Conservation (phyloP, 92 coral and sea anemone genomes). For the Umimayanthus kanabou region DNA sequence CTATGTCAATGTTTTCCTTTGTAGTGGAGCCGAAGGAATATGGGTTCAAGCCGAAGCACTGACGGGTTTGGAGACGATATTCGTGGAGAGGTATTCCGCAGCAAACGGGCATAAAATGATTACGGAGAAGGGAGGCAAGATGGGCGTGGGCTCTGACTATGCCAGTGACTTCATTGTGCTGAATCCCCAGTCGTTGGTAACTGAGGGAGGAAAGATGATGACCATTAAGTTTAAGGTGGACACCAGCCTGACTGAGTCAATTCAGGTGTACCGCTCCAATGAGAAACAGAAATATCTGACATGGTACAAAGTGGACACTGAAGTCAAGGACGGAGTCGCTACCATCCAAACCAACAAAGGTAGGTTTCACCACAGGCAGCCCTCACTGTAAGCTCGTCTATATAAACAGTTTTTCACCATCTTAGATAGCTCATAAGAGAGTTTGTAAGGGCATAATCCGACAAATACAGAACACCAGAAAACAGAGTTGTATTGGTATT, state of each 20-base stretch:
- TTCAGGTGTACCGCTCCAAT: constrained; percentile 77
- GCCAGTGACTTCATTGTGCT: constrained; percentile 82
- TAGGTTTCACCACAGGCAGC: neutral
- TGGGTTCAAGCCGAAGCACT: constrained; percentile 72
- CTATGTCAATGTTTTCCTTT: neutral
- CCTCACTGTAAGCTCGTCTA: too few species aligned
- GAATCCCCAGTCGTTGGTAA: constrained; percentile 71
- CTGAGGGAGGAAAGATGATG: constrained; percentile 62
- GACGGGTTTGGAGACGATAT: constrained; percentile 62
- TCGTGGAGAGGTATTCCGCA: constrained; percentile 71
- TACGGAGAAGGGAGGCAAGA: constrained; percentile 72
- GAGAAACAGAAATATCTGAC: constrained; percentile 58
- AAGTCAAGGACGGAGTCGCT: constrained; percentile 62
- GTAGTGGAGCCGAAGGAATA: constrained; percentile 69
- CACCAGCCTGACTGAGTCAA: constrained; percentile 57
- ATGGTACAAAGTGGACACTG: constrained; percentile 78
- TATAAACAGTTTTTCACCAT: too few species aligned
- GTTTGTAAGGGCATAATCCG: too few species aligned
- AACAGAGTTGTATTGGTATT: too few species aligned
- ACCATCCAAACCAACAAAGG: constrained; percentile 70
- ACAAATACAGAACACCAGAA: too few species aligned
- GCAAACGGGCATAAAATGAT: constrained; percentile 81
- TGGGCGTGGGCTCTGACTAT: constrained; percentile 83
- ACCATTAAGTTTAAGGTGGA: constrained; percentile 73
- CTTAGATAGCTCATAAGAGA: too few species aligned